Percentiles rank a stretch among this genome's conserved stretches.
Conservation (phyloP, 2,113 vertebrate genomes). For the Stegastes partitus region DNA sequence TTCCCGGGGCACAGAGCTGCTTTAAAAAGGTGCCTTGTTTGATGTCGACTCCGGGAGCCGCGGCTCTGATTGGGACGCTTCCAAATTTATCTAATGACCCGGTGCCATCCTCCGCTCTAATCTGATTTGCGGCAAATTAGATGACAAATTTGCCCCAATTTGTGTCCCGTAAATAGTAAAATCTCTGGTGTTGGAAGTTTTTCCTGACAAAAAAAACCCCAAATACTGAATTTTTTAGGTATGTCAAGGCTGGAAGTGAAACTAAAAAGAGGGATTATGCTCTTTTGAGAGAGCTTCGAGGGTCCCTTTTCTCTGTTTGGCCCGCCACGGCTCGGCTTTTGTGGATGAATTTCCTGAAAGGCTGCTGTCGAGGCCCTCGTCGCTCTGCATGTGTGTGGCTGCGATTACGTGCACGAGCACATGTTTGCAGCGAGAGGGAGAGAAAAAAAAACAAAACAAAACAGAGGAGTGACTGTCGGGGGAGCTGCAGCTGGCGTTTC, state of each 20-base stretch:
- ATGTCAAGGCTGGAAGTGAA: slow-evolving; percentile 47
- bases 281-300: slow-evolving; percentile 45
- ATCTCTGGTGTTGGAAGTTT: background rate
- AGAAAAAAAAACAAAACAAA: slow-evolving; percentile 29
- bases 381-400: background rate
- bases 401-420: slow-evolving; percentile 51
- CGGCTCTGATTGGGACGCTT: slow-evolving; percentile 16
- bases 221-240: slow-evolving; percentile 22
- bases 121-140: slow-evolving; percentile 1
- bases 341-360: slow-evolving; percentile 74
- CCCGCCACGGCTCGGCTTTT: too few species aligned
- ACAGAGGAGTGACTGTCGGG: slow-evolving; percentile 46
- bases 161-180: background rate
- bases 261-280: slow-evolving; percentile 69
- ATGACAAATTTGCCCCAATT: slow-evolving; percentile 11
- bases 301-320: slow-evolving; percentile 32
- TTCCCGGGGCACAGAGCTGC: slow-evolving; percentile 21
- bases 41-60: slow-evolving; percentile 26
- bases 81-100: background rate
- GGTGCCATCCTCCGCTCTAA: background rate
- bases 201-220: background rate
- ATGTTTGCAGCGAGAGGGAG: slow-evolving; percentile 56
- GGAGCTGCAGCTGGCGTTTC: slow-evolving; percentile 51
- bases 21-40: slow-evolving; percentile 61
- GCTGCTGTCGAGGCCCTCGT: slow-evolving; percentile 53